Percentiles rank a stretch among this genome's conserved stretches.
Evolutionary conservation across 23 tunicate species (phyloP).

Genomic region (Pegea sp.): DNA sequence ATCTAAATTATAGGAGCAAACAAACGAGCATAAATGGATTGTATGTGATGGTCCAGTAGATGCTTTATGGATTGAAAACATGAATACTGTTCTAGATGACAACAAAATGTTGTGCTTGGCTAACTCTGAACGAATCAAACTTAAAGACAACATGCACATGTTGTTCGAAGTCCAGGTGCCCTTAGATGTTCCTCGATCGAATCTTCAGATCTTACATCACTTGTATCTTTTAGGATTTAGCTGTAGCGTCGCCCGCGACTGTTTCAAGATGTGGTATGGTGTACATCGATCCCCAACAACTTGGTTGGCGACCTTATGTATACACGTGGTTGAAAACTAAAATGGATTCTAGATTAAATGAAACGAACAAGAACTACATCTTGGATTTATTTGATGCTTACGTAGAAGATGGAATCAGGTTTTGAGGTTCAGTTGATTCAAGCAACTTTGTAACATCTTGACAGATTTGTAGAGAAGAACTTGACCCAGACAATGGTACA

Average conservation of each 20-base stretch:
- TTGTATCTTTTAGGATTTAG: slow-evolving; percentile 52
- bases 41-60: slow-evolving; percentile 99
- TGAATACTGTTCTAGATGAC: slow-evolving; percentile 99
- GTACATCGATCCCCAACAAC: slow-evolving; percentile 88
- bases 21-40: slow-evolving; percentile 97
- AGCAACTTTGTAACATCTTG: background rate
- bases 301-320: slow-evolving; percentile 97
- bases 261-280: slow-evolving; percentile 99
- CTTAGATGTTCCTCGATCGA: background rate
- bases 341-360: slow-evolving; percentile 27
- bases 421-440: background rate
- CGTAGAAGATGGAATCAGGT: slow-evolving; percentile 98
- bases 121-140: slow-evolving; percentile 95
- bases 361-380: slow-evolving; percentile 48
- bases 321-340: slow-evolving; percentile 70
- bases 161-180: slow-evolving; percentile 97
- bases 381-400: slow-evolving; percentile 95
- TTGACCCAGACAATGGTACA: slow-evolving; percentile 81
- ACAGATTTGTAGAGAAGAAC: slow-evolving; percentile 52
- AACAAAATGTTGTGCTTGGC: slow-evolving; percentile 99
- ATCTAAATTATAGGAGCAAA: background rate
- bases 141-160: slow-evolving; percentile 85
- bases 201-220: background rate
- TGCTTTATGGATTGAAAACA: slow-evolving; percentile 99
- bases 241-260: slow-evolving; percentile 99